Conservation (phyloP, 2,888 invertebrate genomes). For the Drosophila bunnanda region DNA sequence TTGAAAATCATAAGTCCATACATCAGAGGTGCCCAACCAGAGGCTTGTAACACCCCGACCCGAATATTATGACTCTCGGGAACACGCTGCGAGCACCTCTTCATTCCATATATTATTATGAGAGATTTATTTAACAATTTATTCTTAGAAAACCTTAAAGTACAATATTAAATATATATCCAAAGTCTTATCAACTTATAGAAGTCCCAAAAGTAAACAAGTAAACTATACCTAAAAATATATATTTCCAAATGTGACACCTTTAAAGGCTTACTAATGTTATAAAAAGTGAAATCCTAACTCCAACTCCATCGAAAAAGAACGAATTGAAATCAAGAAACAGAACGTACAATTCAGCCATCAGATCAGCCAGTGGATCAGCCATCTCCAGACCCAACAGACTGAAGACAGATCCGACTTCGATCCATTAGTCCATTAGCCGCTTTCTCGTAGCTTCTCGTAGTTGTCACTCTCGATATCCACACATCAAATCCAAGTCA, state of each 20-base stretch:
- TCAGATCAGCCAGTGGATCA: slow-evolving; percentile 12
- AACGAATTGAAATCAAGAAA: neutral
- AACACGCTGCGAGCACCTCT: neutral
- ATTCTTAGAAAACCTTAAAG: neutral
- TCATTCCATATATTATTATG: neutral
- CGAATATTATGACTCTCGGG: neutral
- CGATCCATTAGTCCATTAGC: slow-evolving; percentile 18
- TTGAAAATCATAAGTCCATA: neutral
- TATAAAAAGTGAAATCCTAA: neutral
- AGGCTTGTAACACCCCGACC: no score
- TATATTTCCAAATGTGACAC: neutral
- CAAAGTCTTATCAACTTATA: neutral
- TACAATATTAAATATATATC: neutral
- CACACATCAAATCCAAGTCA: slow-evolving; percentile 43
- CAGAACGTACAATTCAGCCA: neutral
- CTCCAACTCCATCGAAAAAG: neutral
- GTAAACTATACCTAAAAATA: neutral
- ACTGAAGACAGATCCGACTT: slow-evolving; percentile 5
- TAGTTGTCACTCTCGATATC: slow-evolving; percentile 35
- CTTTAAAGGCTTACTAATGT: neutral
- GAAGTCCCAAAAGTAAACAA: neutral
- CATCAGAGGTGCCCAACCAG: neutral
- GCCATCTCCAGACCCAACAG: slow-evolving; percentile 17
- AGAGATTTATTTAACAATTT: neutral
- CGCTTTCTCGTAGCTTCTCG: slow-evolving; percentile 24